Evolutionary conservation across 2,888 invertebrate species (phyloP).

Genomic region (Xylota segnis): DNA sequence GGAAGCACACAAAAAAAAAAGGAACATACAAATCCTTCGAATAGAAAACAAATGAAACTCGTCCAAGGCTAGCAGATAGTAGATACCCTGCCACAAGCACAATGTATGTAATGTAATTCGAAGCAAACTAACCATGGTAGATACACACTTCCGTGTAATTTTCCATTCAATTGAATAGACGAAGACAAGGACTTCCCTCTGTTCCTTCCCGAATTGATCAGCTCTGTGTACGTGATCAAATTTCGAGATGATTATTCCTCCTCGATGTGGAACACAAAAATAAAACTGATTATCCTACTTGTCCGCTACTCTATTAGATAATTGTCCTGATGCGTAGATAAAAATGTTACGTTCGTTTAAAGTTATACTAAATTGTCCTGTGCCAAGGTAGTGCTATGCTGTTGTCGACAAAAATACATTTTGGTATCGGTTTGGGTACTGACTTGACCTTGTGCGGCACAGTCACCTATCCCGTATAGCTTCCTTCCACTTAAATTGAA

Average conservation of each 20-base stretch:
- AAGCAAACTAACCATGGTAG: not conserved
- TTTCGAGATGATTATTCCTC: slow-evolving; percentile 5
- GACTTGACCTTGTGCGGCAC: not conserved
- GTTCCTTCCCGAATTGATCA: slow-evolving; percentile 8
- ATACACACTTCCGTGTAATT: slow-evolving; percentile 4
- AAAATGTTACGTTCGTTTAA: slow-evolving; percentile 2
- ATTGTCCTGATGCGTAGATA: slow-evolving; percentile 2
- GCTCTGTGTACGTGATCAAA: slow-evolving; percentile 37
- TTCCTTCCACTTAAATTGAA: slow-evolving; percentile 18
- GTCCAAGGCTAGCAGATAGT: slow-evolving; percentile 8
- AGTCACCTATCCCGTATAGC: too few relatives aligned
- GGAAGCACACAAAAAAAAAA: not conserved
- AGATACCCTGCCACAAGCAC: slow-evolving; percentile 7
- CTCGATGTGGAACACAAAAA: not conserved
- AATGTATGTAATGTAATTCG: not conserved
- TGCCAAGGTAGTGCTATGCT: not conserved
- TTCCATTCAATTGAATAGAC: slow-evolving; percentile 37
- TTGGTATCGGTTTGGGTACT: not conserved
- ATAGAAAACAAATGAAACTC: slow-evolving; percentile 7
- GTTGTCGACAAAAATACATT: not conserved
- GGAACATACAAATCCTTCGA: not conserved
- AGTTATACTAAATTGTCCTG: not conserved
- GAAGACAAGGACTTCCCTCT: not conserved
- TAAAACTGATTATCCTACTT: not conserved
- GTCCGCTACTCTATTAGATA: not conserved